Percentiles rank a stretch among this genome's conserved stretches.
phyloP scores from a whole-genome alignment of 2,113 vertebrate genomes.

The Cynopterus brachyotis region DNA sequence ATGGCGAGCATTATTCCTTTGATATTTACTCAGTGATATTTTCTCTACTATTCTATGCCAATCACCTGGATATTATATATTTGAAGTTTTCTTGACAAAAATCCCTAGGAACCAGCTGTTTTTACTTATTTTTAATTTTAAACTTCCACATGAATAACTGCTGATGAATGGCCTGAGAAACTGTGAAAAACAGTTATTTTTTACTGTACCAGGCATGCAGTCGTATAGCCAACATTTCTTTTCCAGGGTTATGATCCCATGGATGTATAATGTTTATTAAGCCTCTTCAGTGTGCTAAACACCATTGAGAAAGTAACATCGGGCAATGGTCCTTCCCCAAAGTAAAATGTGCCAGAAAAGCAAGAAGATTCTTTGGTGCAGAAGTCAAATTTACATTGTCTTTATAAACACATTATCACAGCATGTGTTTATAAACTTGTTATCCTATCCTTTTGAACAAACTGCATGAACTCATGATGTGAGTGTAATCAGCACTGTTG shows the following conservation, averaged over 20 bases:
- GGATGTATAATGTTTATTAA: conserved; percentile 13
- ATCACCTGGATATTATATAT: conserved; percentile 54
- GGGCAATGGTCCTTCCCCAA: not conserved
- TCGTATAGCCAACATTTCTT: conserved; percentile 35
- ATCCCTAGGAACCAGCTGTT: conserved; percentile 63
- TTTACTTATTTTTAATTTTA: conserved; percentile 73
- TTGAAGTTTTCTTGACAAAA: conserved; percentile 49
- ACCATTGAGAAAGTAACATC: conserved; percentile 10
- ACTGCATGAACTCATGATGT: not conserved
- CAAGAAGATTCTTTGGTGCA: not conserved
- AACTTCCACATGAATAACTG: conserved; percentile 33
- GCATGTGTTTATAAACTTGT: not conserved
- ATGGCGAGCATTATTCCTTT: conserved; percentile 37
- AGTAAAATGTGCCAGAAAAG: conserved; percentile 12
- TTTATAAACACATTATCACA: not conserved
- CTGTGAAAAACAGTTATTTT: conserved; percentile 52
- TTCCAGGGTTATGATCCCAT: not conserved
- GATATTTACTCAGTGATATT: conserved; percentile 59
- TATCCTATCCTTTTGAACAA: not conserved
- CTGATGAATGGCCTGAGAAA: conserved; percentile 6
- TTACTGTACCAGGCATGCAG: conserved; percentile 36
- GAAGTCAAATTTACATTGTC: not conserved
- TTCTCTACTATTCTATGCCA: conserved; percentile 36
- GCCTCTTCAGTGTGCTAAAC: not conserved
- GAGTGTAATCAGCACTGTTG: not conserved